Base-by-base conservation (phyloP, 2,888 invertebrate genomes). In the Acanthosepion lycidas region DNA sequence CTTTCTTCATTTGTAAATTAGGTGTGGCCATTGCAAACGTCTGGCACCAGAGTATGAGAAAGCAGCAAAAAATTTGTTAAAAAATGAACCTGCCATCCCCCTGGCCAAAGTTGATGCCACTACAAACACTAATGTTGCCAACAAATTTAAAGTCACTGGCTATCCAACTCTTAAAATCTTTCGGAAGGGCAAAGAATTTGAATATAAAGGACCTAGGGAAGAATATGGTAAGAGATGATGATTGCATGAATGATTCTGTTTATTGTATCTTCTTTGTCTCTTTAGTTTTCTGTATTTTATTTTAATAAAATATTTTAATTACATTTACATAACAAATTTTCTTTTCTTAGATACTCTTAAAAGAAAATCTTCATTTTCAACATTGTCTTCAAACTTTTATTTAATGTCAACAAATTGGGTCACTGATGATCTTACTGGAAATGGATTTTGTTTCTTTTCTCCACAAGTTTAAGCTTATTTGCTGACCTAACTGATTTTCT, bases 91-190 rank as follows among this genome's bases (percentile, higher is more conserved):
- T n/a, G 97, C 97, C 26, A 97, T 98, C 93, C 97, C 97, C 6
- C 96, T 98, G 59, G 98, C 97, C 94, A 98, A 98, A 96, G 97
- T 98, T 20, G 98, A 98, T 95, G 98, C 98, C 20, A 98, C 98
- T 0, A 96, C 59, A 55, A 98, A 98, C 95, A 97, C 97, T 94
- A 97, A 97, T 6, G 95, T 98, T 23, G 98, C 97, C n/a, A 96
- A 97, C 94, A 96, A 97, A 95, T 98, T 97, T 96, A 97, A 96
- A 64, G 97, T 98, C 59, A 96, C 97, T 20, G 98, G 98, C 18
- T 98, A 97, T 95, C 98, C 98, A 26, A 98, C 98, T 5, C 95
- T 98, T 94, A 98, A 98, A 95, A 97, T 98, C 95, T 98, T 98
- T 96, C 97, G 98, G 92, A 96, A 96, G 42, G 95, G 97, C 96